These are phyloP conservation scores for Archaeoteleia sp. DNA, from an alignment of 2,888 invertebrate species.

Conservation along the genomic window DNA sequence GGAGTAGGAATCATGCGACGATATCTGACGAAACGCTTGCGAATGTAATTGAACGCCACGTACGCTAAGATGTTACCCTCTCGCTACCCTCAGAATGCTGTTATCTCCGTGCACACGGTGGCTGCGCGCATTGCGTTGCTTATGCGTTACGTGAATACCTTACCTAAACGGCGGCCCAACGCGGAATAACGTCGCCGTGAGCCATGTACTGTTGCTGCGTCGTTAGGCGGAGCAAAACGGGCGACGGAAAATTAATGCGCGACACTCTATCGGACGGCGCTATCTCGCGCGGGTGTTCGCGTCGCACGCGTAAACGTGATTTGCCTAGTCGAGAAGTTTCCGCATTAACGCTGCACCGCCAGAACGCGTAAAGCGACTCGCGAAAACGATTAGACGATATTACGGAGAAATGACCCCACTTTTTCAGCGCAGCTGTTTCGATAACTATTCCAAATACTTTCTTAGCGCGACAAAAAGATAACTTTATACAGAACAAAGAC, in stretches of 20 bases:
- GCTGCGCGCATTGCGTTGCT: constrained; percentile 70
- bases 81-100: constrained; percentile 40
- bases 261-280: constrained; percentile 64
- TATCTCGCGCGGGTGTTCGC: constrained; percentile 59
- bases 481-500: too few species aligned
- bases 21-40: constrained; percentile 52
- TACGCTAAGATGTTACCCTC: constrained; percentile 68
- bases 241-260: constrained; percentile 66
- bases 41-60: constrained; percentile 66
- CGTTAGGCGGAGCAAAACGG: constrained; percentile 58
- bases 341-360: constrained; percentile 56
- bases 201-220: constrained; percentile 55
- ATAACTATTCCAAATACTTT: constrained; percentile 10
- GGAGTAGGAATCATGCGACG: constrained; percentile 28
- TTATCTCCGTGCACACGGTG: constrained; percentile 74
- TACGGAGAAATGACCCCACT: constrained; percentile 14
- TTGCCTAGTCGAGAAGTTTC: constrained; percentile 68
- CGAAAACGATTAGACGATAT: constrained; percentile 41
- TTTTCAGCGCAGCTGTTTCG: constrained; percentile 39
- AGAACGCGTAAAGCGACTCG: constrained; percentile 39
- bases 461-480: too few species aligned
- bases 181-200: constrained; percentile 50
- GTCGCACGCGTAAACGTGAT: constrained; percentile 68
- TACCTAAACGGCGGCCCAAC: constrained; percentile 66
- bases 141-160: constrained; percentile 74